A percentile compares a stretch with the other conserved stretches of the same genome.
phyloP scores from a whole-genome alignment of 2,113 vertebrate species.

The Anolis carolinensis region DNA sequence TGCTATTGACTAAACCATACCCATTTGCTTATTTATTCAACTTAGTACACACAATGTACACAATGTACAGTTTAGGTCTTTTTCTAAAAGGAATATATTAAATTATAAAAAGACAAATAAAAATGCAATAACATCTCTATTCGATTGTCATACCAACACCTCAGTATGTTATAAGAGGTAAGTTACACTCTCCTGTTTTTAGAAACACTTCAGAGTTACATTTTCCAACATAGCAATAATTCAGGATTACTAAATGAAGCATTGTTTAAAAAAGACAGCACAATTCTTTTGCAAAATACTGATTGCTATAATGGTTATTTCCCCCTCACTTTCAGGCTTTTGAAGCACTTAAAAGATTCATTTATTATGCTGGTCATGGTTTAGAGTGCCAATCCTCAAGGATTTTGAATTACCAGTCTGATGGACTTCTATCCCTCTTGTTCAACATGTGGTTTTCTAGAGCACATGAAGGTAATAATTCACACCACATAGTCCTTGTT shows the following conservation, averaged over 20 bases:
- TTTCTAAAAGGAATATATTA: not conserved
- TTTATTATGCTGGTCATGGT: slow-evolving; percentile 65
- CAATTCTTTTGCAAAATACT: slow-evolving; percentile 19
- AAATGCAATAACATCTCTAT: not conserved
- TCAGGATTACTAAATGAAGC: not conserved
- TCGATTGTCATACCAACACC: not conserved
- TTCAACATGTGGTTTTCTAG: slow-evolving; percentile 67
- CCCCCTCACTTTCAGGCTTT: slow-evolving; percentile 48
- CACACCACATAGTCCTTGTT: slow-evolving; percentile 61
- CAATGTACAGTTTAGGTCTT: slow-evolving; percentile 15
- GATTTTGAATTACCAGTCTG: slow-evolving; percentile 65
- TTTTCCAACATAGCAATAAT: slow-evolving; percentile 23
- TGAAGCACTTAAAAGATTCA: slow-evolving; percentile 57
- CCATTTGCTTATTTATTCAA: slow-evolving; percentile 8
- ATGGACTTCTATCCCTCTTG: slow-evolving; percentile 64
- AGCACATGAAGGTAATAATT: slow-evolving; percentile 71
- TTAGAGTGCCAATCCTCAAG: slow-evolving; percentile 66
- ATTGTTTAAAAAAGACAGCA: slow-evolving; percentile 2
- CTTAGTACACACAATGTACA: slow-evolving; percentile 4
- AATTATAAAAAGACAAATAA: not conserved
- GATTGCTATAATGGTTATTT: slow-evolving; percentile 33
- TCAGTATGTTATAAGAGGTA: not conserved
- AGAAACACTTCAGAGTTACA: slow-evolving; percentile 18
- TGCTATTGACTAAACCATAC: slow-evolving; percentile 12
- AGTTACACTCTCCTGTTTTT: not conserved